Base-by-base conservation (phyloP, 2,797 vertebrate species). In the Moxostoma hubbsi region DNA sequence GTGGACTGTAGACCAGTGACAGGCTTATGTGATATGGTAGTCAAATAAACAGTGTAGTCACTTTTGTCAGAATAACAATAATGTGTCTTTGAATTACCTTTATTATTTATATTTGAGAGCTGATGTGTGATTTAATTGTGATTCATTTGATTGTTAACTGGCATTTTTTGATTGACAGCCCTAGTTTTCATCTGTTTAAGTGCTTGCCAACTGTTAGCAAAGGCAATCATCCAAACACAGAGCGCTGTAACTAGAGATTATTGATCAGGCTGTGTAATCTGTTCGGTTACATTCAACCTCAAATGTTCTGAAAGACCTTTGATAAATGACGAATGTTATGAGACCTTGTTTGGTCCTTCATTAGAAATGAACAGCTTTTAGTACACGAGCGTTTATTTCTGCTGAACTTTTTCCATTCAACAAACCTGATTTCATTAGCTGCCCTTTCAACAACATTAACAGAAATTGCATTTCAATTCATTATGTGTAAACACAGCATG, bases 311-410 rank as follows among this genome's bases (percentile, higher is more conserved):
- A 9, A 53, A 36, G 24, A 13, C 2, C 10, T 43, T 43, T 61
- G 55, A 54, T 36, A 70, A 69, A 82, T 16, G 75, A 9, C 9
- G 7, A 24, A 59, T 12, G 3, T 65, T 7, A 46, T 13, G 58
- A 49, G 47, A 83, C 49, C 15, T 12, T n/a, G 15, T 65, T 49
- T 62, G 18, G n/a, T 18, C 9, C 36, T 73, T 73, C 43, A 58
- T 24, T 64, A 18, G 53, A 59, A 69, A 76, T 54, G 16, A 7
- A 54, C 68, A 55, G 15, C 18, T 18, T 54, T 75, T n/a, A 75
- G 24, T 57, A 49, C 24, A 9, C n/a, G 9, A 46, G 51, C 15
- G 9, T 58, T 9, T 43, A 43, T 43, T 57, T 13, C 24, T 47
- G 15, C 15, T 53, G 36, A 74, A n/a, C 11, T 16, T 4, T 43